Percentiles rank a stretch among this genome's conserved stretches.
These are phyloP conservation scores for Lophius americanus DNA, from an alignment of 2,797 vertebrate species.

Conservation along the genomic window DNA sequence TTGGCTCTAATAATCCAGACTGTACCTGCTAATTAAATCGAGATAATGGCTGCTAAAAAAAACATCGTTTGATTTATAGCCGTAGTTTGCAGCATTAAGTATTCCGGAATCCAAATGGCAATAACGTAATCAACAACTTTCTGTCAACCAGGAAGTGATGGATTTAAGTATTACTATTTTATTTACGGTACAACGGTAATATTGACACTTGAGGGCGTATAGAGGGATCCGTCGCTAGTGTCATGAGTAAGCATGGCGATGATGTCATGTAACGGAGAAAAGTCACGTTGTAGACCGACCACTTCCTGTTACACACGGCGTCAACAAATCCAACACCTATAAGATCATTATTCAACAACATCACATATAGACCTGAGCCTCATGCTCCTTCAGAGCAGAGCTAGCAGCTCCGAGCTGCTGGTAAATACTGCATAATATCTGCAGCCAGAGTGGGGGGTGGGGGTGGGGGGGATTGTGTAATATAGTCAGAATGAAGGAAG, in stretches of 20 bases:
- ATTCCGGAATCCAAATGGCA: too few relatives aligned
- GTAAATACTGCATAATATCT: constrained; percentile 85
- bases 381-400: too few relatives aligned
- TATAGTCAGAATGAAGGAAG: constrained; percentile 78
- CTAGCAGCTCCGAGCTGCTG: constrained; percentile 44
- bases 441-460: constrained; percentile 57
- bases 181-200: too few relatives aligned
- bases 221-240: constrained; percentile 26
- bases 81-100: too few relatives aligned
- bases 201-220: constrained; percentile 42
- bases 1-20: too few relatives aligned
- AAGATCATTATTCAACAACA: not conserved
- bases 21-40: not conserved
- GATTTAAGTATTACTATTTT: too few relatives aligned
- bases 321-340: not conserved
- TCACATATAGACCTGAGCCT: not conserved
- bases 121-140: too few relatives aligned
- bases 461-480: constrained; percentile 81
- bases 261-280: constrained; percentile 53
- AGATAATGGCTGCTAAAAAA: too few relatives aligned
- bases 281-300: constrained; percentile 25
- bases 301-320: not conserved
- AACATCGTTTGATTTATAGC: too few relatives aligned
- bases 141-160: too few relatives aligned
- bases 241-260: constrained; percentile 49